Evolutionary conservation across 2,888 invertebrate genomes (phyloP).

Genomic region (Hemithea aestivaria): DNA sequence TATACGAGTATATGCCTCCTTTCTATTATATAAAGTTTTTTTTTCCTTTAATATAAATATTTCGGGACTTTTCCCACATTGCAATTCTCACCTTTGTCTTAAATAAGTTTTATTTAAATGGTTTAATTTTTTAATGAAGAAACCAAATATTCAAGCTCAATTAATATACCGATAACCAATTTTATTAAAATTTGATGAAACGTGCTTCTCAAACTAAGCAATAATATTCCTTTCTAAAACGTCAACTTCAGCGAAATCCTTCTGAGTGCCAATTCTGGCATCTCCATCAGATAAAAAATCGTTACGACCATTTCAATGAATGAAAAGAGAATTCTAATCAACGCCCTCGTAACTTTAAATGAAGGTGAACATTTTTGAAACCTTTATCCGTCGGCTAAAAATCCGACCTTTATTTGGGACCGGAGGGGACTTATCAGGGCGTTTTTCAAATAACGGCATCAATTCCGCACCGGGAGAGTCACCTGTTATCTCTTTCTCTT

Average conservation of each 20-base stretch:
- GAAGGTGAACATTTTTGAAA: constrained; percentile 59
- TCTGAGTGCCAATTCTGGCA: constrained; percentile 20
- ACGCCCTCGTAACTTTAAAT: constrained; percentile 55
- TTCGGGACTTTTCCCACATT: no score
- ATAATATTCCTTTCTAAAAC: constrained; percentile 11
- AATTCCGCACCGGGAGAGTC: constrained; percentile 55
- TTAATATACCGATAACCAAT: no score
- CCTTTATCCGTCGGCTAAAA: constrained; percentile 50
- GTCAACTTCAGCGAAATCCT: constrained; percentile 15
- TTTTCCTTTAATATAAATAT: no score
- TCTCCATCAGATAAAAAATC: constrained; percentile 37
- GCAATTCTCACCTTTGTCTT: no score
- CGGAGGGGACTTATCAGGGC: constrained; percentile 62
- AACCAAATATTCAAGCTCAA: no score
- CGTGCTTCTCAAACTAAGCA: constrained; percentile 10
- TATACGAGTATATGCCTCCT: no score
- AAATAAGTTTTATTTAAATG: no score
- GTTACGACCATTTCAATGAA: constrained; percentile 39
- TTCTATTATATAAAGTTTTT: no score
- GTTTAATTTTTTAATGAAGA: no score
- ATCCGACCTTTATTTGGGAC: constrained; percentile 56
- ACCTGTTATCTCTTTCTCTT: constrained; percentile 62
- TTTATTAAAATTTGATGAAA: constrained; percentile 6
- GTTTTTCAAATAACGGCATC: constrained; percentile 65
- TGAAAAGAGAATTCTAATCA: constrained; percentile 53